Percentiles rank a stretch among this genome's conserved stretches.
Evolutionary conservation across 1,140 invertebrate genomes (phyloP).

Genomic region (Cydia strobilella): DNA sequence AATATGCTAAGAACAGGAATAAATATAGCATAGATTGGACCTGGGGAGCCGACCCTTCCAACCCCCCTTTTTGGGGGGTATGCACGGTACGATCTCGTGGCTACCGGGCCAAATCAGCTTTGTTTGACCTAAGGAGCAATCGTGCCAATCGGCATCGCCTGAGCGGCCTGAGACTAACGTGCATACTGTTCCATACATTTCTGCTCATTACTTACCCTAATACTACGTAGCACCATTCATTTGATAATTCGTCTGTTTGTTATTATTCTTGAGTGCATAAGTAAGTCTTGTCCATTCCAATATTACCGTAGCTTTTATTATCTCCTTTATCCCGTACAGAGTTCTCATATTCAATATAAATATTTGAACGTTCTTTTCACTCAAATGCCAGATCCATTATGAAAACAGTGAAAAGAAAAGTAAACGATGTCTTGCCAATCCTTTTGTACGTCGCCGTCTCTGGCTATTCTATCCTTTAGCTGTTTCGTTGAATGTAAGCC

Average conservation of each 20-base stretch:
- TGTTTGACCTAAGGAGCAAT: too few species aligned
- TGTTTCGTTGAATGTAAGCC: conserved; percentile 63
- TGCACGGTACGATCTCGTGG: too few species aligned
- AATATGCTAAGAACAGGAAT: too few species aligned
- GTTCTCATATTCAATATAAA: conserved; percentile 13
- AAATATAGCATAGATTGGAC: too few species aligned
- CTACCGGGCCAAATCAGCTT: too few species aligned
- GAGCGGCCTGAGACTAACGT: too few species aligned
- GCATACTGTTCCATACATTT: too few species aligned
- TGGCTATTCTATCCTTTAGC: conserved; percentile 33
- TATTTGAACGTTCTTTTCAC: conserved; percentile 22
- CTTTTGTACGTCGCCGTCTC: conserved; percentile 26
- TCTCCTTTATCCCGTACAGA: background rate
- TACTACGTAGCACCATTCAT: too few species aligned
- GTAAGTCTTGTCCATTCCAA: background rate
- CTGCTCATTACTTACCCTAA: too few species aligned
- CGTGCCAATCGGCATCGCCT: too few species aligned
- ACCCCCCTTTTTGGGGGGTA: too few species aligned
- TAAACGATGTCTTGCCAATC: conserved; percentile 32
- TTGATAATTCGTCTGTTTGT: background rate
- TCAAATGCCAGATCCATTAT: conserved; percentile 23
- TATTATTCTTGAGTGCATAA: background rate
- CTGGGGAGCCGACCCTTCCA: too few species aligned
- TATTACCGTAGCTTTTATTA: background rate
- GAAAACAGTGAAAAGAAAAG: conserved; percentile 28